Percentiles rank a stretch among this genome's conserved stretches.
Conservation (phyloP, 92 coral and sea anemone genomes). For the Epizoanthus rinbou region DNA sequence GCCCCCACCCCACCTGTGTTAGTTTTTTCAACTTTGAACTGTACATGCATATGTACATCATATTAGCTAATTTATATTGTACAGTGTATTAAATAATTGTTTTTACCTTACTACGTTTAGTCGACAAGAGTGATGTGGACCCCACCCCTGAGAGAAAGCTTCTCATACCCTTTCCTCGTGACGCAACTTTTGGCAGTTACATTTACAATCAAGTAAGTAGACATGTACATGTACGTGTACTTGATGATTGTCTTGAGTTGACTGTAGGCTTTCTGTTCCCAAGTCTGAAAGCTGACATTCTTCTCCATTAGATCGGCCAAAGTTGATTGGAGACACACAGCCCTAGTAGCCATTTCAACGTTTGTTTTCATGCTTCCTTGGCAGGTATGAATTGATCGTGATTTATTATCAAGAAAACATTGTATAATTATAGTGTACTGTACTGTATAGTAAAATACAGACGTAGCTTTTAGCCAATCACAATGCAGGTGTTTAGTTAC, state of each 20-base stretch:
- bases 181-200: slow-evolving; percentile 90
- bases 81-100: not conserved
- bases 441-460: too few relatives aligned
- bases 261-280: too few relatives aligned
- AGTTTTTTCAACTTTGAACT: too few relatives aligned
- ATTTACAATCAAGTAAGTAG: slow-evolving; percentile 79
- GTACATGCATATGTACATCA: too few relatives aligned
- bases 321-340: slow-evolving; percentile 80
- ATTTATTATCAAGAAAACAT: not conserved
- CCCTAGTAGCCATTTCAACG: slow-evolving; percentile 77
- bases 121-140: slow-evolving; percentile 99
- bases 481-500: too few relatives aligned
- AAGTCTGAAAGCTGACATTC: too few relatives aligned
- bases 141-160: slow-evolving; percentile 96
- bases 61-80: too few relatives aligned
- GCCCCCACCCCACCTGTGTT: too few relatives aligned
- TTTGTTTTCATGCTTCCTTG: slow-evolving; percentile 91
- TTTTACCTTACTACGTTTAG: slow-evolving; percentile 39
- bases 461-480: too few relatives aligned
- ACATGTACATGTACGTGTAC: not conserved
- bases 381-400: slow-evolving; percentile 82
- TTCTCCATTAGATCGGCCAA: slow-evolving; percentile 62
- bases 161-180: slow-evolving; percentile 93
- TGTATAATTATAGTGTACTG: too few relatives aligned
- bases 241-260: not conserved